Evolutionary conservation across 2,797 vertebrate species (phyloP).

Genomic region (Orientallactaga sibirica): DNA sequence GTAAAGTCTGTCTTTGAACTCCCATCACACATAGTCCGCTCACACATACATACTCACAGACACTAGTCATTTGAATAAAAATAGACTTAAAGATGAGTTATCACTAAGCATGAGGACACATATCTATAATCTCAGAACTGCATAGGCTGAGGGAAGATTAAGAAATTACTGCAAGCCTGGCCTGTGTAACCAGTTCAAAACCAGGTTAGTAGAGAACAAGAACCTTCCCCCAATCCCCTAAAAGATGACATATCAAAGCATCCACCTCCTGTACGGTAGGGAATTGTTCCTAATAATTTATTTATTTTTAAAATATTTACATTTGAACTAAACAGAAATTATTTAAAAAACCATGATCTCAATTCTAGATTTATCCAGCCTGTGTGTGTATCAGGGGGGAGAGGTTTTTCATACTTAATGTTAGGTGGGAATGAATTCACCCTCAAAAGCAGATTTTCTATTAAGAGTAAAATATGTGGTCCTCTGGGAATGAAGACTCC

Average conservation of each 20-base stretch:
- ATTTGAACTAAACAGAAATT: background rate
- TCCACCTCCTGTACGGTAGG: background rate
- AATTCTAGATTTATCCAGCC: background rate
- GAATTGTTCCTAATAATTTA: background rate
- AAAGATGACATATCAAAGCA: background rate
- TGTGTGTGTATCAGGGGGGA: background rate
- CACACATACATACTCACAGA: background rate
- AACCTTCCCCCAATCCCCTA: background rate
- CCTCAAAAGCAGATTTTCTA: background rate
- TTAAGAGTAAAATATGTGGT: background rate
- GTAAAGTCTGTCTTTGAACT: background rate
- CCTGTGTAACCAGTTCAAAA: background rate
- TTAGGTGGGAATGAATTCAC: background rate
- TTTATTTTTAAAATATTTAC: too few relatives aligned
- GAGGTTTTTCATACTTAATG: background rate
- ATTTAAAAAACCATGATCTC: background rate
- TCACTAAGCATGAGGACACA: too few relatives aligned
- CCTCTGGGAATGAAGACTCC: background rate
- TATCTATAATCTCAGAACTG: too few relatives aligned
- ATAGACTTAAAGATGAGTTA: background rate
- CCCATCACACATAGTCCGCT: background rate
- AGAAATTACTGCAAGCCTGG: too few relatives aligned
- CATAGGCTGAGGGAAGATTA: background rate
- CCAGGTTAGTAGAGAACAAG: too few relatives aligned
- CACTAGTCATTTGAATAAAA: background rate